Conservation (phyloP, 2,113 vertebrate species). For the Passerina amoena region DNA sequence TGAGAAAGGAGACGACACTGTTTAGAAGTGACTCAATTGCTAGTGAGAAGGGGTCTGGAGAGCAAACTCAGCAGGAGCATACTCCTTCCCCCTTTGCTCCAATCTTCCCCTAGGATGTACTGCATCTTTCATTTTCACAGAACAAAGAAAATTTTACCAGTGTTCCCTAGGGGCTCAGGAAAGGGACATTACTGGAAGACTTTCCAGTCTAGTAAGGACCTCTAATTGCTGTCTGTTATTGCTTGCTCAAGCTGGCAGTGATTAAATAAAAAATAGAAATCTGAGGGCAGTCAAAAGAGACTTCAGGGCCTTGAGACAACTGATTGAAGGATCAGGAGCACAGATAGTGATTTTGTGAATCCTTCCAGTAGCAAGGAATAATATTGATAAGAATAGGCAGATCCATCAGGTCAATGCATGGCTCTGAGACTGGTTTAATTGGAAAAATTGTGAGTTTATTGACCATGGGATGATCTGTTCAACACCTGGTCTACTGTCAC, state of each 20-base stretch:
- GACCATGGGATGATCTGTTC: background rate
- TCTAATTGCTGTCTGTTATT: background rate
- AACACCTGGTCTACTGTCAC: background rate
- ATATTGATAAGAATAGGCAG: background rate
- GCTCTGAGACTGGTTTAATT: background rate
- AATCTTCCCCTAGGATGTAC: background rate
- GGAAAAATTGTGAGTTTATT: background rate
- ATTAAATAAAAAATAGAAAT: background rate
- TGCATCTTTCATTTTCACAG: background rate
- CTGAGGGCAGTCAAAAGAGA: background rate
- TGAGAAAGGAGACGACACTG: background rate
- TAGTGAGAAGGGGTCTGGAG: background rate
- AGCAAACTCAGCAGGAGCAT: background rate
- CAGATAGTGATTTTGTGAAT: background rate
- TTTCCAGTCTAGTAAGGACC: background rate
- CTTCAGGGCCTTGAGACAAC: background rate
- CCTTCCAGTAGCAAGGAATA: background rate
- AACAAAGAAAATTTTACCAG: background rate
- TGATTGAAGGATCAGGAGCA: background rate
- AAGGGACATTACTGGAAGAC: background rate
- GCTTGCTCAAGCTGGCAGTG: background rate
- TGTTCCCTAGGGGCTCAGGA: background rate
- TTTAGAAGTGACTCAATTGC: background rate
- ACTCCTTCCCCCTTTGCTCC: background rate
- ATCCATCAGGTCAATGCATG: background rate